phyloP scores from a whole-genome alignment of 1,140 invertebrate genomes.

The Cryptotermes secundus region DNA sequence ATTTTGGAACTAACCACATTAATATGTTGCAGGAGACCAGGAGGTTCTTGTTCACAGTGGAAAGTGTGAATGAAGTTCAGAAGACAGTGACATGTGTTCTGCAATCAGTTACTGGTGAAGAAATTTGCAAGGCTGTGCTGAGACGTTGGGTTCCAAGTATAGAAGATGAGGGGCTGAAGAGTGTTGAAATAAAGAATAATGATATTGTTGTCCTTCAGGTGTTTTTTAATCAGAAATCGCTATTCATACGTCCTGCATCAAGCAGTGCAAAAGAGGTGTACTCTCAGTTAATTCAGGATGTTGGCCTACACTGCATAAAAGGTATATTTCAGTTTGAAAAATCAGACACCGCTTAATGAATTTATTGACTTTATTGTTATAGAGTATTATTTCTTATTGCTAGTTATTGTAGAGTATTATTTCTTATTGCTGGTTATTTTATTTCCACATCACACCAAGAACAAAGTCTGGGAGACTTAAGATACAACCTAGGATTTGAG shows the following conservation, averaged over 20 bases:
- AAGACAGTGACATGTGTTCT: background rate
- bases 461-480: too few relatives aligned
- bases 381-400: too few relatives aligned
- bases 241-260: background rate
- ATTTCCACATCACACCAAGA: too few relatives aligned
- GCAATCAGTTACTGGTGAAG: background rate
- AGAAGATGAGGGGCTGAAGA: background rate
- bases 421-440: too few relatives aligned
- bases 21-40: background rate
- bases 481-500: too few relatives aligned
- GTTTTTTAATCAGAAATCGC: background rate
- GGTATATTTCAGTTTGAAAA: background rate
- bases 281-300: background rate
- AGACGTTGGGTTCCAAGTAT: background rate
- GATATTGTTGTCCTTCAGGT: background rate
- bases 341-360: too few relatives aligned
- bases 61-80: background rate
- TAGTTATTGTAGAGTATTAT: too few relatives aligned
- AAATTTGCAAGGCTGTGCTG: background rate
- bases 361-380: too few relatives aligned
- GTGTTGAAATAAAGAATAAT: background rate
- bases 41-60: background rate
- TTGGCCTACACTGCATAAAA: background rate
- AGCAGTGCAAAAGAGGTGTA: background rate
- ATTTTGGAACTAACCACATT: background rate